These are phyloP conservation scores for Antennarius striatus DNA, from an alignment of 2,113 vertebrate species.

Conservation along the genomic window DNA sequence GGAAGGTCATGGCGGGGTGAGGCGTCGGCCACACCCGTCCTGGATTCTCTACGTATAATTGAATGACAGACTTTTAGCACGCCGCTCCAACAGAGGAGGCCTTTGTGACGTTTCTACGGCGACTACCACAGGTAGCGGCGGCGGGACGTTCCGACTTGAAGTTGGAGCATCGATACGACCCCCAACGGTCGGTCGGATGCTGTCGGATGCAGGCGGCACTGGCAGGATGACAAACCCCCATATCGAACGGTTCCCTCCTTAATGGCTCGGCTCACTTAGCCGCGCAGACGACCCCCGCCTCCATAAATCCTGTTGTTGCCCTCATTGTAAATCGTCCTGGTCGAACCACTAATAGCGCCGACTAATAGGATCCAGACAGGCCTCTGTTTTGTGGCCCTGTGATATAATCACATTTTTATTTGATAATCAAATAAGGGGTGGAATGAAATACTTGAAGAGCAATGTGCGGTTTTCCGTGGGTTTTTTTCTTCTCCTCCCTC, in stretches of 20 bases:
- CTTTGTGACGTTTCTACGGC: neutral
- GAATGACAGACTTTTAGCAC: neutral
- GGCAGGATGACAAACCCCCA: constrained; percentile 60
- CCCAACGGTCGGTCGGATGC: neutral
- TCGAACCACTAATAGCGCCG: constrained; percentile 65
- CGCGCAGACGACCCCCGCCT: constrained; percentile 54
- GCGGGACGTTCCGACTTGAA: too few species aligned
- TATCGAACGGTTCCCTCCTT: constrained; percentile 70
- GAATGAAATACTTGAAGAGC: constrained; percentile 71
- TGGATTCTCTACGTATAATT: neutral
- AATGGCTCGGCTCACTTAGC: constrained; percentile 69
- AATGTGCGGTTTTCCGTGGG: constrained; percentile 61
- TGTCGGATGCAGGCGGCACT: constrained; percentile 26
- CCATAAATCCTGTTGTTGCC: constrained; percentile 71
- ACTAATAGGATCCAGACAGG: constrained; percentile 73
- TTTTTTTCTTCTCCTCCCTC: constrained; percentile 15
- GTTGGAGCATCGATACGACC: too few species aligned
- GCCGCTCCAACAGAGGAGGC: neutral
- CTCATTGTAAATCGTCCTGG: constrained; percentile 71
- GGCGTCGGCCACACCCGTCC: too few species aligned
- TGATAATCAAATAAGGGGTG: constrained; percentile 77
- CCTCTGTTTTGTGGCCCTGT: constrained; percentile 70
- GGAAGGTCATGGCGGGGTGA: too few species aligned
- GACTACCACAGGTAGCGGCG: too few species aligned
- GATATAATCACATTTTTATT: constrained; percentile 78